These are phyloP conservation scores for Ammospiza maritima DNA, from an alignment of 2,797 vertebrate species.

Conservation along the genomic window DNA sequence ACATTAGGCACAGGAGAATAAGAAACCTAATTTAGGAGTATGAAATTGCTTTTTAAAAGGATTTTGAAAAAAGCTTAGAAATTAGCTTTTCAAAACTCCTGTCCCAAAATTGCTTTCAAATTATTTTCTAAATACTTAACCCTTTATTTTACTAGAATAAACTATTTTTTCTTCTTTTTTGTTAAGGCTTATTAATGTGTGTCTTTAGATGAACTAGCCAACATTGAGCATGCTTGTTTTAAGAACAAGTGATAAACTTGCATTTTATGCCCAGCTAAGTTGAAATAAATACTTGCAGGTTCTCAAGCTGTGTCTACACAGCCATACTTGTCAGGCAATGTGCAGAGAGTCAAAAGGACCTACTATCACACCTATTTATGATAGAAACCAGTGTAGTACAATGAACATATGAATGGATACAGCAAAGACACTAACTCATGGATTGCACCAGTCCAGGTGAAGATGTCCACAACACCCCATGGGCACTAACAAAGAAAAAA, in stretches of 20 bases:
- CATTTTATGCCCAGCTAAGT: neutral
- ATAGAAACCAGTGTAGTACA: neutral
- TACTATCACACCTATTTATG: neutral
- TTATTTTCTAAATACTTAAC: neutral
- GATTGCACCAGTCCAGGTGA: neutral
- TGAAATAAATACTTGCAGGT: neutral
- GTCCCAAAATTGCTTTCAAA: neutral
- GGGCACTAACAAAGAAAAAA: neutral
- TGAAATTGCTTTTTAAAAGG: neutral
- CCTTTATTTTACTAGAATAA: neutral
- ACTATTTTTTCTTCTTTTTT: neutral
- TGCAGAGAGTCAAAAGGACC: neutral
- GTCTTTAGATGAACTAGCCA: neutral
- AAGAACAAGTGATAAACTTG: neutral
- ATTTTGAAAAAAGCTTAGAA: neutral
- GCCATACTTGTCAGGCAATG: neutral
- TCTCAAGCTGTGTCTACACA: neutral
- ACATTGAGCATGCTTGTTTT: neutral
- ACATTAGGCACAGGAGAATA: neutral
- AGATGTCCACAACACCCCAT: rapidly evolving
- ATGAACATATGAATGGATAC: neutral
- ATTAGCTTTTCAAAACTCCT: neutral
- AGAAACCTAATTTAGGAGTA: neutral
- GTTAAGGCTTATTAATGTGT: neutral
- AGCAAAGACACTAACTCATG: neutral